Conservation (phyloP, 1,140 invertebrate species). For the Drosophila tropicalis region DNA sequence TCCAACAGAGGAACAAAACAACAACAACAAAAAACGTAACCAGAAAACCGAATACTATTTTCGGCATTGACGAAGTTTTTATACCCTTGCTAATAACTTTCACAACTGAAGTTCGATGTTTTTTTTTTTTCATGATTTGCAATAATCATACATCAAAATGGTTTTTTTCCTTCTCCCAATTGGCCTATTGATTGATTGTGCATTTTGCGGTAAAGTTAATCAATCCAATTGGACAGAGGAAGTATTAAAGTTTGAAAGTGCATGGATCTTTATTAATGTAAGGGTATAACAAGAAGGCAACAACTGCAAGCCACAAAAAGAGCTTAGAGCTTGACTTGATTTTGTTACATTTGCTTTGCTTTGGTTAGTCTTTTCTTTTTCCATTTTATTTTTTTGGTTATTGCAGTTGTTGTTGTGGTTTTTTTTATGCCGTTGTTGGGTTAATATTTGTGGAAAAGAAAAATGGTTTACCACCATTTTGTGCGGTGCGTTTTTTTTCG, state of each 20-base stretch:
- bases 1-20: slow-evolving; percentile 16
- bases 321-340: slow-evolving; percentile 12
- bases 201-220: no score
- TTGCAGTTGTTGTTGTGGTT: slow-evolving; percentile 39
- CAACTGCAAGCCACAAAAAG: slow-evolving; percentile 13
- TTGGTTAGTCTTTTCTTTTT: slow-evolving; percentile 44
- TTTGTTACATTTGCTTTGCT: slow-evolving; percentile 44
- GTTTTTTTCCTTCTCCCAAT: neutral
- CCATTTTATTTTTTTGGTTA: slow-evolving; percentile 34
- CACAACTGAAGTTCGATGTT: no score
- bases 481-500: slow-evolving; percentile 49
- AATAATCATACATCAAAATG: neutral
- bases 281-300: slow-evolving; percentile 4
- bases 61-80: neutral
- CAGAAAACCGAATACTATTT: neutral
- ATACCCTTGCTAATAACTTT: neutral
- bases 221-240: no score
- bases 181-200: no score
- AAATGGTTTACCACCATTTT: slow-evolving; percentile 57
- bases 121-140: neutral
- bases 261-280: neutral
- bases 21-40: neutral
- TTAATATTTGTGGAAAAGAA: slow-evolving; percentile 57
- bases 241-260: neutral
- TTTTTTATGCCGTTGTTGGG: slow-evolving; percentile 52